phyloP scores from a whole-genome alignment of 2,797 vertebrate genomes.

The Platyrinchus mystaceus region DNA sequence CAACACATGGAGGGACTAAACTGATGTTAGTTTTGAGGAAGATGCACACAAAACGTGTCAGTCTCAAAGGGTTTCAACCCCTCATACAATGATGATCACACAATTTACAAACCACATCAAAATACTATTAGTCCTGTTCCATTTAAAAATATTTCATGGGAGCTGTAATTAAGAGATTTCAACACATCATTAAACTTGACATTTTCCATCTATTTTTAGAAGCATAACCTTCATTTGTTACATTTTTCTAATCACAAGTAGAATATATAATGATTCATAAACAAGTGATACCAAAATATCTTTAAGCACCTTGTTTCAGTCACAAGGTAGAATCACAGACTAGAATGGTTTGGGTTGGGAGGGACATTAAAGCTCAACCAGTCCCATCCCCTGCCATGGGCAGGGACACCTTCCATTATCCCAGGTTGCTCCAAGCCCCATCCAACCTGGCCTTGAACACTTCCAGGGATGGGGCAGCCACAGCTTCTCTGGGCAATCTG shows the following conservation, averaged over 20 bases:
- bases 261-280: neutral
- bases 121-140: neutral
- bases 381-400: neutral
- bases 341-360: neutral
- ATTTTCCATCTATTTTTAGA: neutral
- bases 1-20: accelerated
- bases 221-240: neutral
- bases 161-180: neutral
- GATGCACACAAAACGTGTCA: neutral
- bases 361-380: accelerated
- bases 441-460: neutral
- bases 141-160: neutral
- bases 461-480: neutral
- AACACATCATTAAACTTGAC: neutral
- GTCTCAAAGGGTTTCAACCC: neutral
- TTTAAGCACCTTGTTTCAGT: neutral
- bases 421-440: too few species aligned
- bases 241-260: neutral
- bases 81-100: accelerated
- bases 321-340: neutral
- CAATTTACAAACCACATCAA: neutral
- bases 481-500: neutral
- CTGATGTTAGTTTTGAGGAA: neutral
- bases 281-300: neutral
- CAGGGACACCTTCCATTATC: neutral